phyloP scores from a whole-genome alignment of 2,888 invertebrate genomes.

The Macaria notata region DNA sequence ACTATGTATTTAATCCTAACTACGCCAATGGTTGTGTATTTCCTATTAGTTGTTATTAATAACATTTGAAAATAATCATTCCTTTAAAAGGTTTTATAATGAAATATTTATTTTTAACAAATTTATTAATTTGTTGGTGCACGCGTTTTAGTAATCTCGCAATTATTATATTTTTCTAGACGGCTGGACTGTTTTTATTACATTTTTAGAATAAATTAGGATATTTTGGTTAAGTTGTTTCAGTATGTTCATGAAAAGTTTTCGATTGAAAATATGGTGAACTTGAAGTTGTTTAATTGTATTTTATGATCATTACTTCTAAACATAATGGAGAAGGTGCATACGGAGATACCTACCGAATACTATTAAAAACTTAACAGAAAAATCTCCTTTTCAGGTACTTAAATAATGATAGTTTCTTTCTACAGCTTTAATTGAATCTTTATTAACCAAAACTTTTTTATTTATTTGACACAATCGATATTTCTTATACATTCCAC shows the following conservation, averaged over 20 bases:
- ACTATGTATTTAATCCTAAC: too few species aligned
- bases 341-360: too few species aligned
- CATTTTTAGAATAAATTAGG: not conserved
- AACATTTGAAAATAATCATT: constrained; percentile 7
- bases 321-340: too few species aligned
- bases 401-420: too few species aligned
- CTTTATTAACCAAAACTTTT: not conserved
- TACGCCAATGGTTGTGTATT: constrained; percentile 11
- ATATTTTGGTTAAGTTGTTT: not conserved
- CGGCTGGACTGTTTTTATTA: too few species aligned
- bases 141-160: constrained; percentile 1
- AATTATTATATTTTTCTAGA: not conserved
- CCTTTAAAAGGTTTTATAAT: not conserved
- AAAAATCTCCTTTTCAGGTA: too few species aligned
- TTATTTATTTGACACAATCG: constrained; percentile 3
- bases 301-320: too few species aligned
- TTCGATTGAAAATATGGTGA: too few species aligned
- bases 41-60: constrained; percentile 39
- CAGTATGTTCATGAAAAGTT: too few species aligned
- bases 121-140: constrained; percentile 17
- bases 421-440: not conserved
- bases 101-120: constrained; percentile 15
- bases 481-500: constrained; percentile 27
- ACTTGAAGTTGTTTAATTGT: too few species aligned
- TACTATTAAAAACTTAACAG: too few species aligned